phyloP scores from a whole-genome alignment of 1,140 invertebrate genomes.

The Wiebesia pumilae region DNA sequence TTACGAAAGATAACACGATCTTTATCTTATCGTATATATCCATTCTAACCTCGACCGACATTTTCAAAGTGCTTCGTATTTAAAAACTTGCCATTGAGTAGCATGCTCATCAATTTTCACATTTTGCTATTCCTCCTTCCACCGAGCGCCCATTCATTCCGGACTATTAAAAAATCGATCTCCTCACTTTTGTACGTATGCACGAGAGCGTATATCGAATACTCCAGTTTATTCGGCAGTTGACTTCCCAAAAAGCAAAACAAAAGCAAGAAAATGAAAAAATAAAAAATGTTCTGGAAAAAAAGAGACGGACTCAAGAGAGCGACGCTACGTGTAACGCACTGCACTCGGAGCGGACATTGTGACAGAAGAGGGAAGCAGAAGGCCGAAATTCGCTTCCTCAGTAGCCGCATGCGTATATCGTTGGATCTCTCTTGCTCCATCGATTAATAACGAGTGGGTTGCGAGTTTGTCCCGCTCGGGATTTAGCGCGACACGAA shows the following conservation, averaged over 20 bases:
- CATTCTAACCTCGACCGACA: no score
- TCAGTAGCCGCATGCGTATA: background rate
- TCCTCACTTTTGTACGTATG: background rate
- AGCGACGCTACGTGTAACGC: background rate
- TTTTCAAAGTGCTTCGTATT: background rate
- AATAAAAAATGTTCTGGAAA: no score
- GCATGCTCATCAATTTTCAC: constrained; percentile 22
- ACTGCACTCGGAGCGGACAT: background rate
- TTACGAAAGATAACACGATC: no score
- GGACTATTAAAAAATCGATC: background rate
- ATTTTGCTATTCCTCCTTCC: background rate
- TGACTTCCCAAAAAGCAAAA: background rate
- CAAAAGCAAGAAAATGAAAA: background rate
- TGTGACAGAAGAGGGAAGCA: background rate
- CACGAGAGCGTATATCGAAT: background rate
- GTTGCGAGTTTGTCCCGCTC: background rate
- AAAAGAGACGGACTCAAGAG: background rate
- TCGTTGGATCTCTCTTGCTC: background rate
- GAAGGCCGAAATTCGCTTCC: background rate
- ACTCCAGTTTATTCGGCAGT: background rate
- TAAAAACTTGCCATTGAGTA: constrained; percentile 30
- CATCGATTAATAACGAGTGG: constrained; percentile 41
- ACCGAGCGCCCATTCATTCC: background rate
- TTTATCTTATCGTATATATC: background rate
- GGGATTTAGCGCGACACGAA: constrained; percentile 43